Percentiles rank a stretch among this genome's conserved stretches.
These are phyloP conservation scores for Patella depressa DNA, from an alignment of 2,888 invertebrate genomes.

Conservation along the genomic window DNA sequence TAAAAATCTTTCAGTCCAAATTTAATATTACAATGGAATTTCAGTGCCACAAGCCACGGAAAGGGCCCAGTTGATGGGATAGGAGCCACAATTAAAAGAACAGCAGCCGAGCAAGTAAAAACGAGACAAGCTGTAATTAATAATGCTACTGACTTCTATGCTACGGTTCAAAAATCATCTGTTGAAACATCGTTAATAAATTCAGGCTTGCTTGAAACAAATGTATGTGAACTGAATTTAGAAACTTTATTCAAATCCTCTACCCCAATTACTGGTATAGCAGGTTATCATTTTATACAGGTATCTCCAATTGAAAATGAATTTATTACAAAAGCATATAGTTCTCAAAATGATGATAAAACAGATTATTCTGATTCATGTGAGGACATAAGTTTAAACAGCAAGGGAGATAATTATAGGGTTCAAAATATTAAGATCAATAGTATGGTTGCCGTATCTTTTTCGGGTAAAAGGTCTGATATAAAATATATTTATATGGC, in stretches of 20 bases:
- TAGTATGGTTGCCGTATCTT: background rate
- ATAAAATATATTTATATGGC: background rate
- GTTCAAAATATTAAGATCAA: too few species aligned
- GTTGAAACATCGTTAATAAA: conserved; percentile 16
- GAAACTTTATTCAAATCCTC: background rate
- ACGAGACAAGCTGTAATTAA: conserved; percentile 9
- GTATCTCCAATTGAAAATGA: too few species aligned
- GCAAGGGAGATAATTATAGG: too few species aligned
- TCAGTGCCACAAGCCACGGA: conserved; percentile 17
- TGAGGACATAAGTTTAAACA: too few species aligned
- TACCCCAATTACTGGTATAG: too few species aligned
- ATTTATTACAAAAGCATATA: too few species aligned
- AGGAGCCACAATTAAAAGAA: conserved; percentile 15
- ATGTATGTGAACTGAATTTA: background rate
- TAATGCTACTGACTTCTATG: background rate
- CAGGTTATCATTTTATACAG: too few species aligned
- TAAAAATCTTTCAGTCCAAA: conserved; percentile 1
- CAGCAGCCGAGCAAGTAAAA: conserved; percentile 15
- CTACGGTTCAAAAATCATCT: background rate
- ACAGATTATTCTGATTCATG: too few species aligned
- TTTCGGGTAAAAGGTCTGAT: background rate
- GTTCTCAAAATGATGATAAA: background rate
- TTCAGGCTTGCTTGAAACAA: background rate
- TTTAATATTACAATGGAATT: conserved; percentile 18
- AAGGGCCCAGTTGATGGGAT: background rate